These are phyloP conservation scores for Actenoides lindsayi DNA, from an alignment of 2,113 vertebrate genomes.

Conservation along the genomic window DNA sequence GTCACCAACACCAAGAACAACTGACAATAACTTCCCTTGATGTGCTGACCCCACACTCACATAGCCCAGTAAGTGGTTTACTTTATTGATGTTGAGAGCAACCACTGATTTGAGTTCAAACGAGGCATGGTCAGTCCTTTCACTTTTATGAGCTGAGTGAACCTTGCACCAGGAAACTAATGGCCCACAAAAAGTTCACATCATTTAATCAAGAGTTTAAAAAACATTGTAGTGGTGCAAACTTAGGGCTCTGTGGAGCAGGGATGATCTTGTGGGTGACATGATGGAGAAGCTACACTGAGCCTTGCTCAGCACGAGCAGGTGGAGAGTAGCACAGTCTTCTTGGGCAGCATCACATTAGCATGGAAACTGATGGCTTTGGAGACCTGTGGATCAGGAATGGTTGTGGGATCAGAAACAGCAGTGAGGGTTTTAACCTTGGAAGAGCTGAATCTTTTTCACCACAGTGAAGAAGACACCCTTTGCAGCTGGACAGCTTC, in stretches of 20 bases:
- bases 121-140: background rate
- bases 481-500: background rate
- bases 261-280: background rate
- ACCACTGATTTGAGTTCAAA: background rate
- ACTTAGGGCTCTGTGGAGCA: background rate
- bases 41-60: background rate
- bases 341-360: background rate
- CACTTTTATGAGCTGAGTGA: background rate
- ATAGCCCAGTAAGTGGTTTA: background rate
- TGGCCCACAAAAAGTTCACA: rapidly evolving
- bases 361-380: background rate
- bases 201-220: background rate
- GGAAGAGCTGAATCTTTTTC: background rate
- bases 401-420: background rate
- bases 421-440: background rate
- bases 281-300: background rate
- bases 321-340: background rate
- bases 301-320: background rate
- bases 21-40: rapidly evolving
- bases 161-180: background rate
- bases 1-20: background rate
- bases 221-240: background rate
- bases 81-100: background rate
- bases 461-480: background rate
- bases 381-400: background rate